Conservation (phyloP, 53 echinoderm and acorn worm species). For the Paracentrotus lividus region DNA sequence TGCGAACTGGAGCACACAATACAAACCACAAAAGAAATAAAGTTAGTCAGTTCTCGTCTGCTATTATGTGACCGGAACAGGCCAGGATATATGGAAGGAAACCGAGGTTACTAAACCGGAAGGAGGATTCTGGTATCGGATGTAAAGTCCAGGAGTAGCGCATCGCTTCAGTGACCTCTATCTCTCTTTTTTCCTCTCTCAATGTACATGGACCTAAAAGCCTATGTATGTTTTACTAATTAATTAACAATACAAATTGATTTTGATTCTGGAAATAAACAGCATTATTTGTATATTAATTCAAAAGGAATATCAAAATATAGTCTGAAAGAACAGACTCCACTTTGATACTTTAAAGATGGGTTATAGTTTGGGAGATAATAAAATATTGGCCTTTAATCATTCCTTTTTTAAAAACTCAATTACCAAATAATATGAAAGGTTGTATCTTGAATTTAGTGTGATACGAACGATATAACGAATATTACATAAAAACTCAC, state of each 20-base stretch:
- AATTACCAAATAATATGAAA: too few relatives aligned
- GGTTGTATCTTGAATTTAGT: too few relatives aligned
- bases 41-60: not conserved
- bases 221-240: conserved; percentile 2
- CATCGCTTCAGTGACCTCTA: conserved; percentile 26
- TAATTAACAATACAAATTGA: not conserved
- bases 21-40: conserved; percentile 30
- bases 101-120: conserved; percentile 18
- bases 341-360: too few relatives aligned
- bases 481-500: too few relatives aligned
- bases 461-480: too few relatives aligned
- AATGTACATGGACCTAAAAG: not conserved
- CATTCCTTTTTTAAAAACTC: too few relatives aligned
- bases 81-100: conserved; percentile 41
- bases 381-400: too few relatives aligned
- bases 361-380: too few relatives aligned
- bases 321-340: too few relatives aligned
- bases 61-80: conserved; percentile 44
- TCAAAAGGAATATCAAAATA: too few relatives aligned
- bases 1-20: not conserved
- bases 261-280: not conserved
- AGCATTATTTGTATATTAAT: too few relatives aligned
- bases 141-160: not conserved
- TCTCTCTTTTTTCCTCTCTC: not conserved
- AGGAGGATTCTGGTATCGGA: conserved; percentile 30